Base-by-base conservation (phyloP, 2,888 invertebrate genomes). In the Agrotis puta region DNA sequence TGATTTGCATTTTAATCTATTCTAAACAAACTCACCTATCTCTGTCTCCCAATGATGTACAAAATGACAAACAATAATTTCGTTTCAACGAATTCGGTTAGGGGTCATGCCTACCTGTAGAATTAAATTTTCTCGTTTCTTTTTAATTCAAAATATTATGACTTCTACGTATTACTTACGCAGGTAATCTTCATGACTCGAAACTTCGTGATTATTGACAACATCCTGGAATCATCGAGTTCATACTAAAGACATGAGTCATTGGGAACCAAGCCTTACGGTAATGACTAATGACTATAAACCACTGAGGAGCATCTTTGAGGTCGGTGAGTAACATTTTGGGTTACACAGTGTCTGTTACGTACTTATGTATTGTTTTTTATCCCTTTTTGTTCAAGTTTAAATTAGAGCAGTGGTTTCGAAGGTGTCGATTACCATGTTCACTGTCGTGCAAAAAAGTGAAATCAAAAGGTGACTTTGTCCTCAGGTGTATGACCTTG, bases 161-260 rank as follows among this genome's bases (percentile, higher is more conserved):
- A 69, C 16, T 74, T 71, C 69, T 68, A 18, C 27, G 73, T 70
- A 70, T 48, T n/a, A 56, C 48, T 56, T 56, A 43, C 33, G 51
- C 64, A 64, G 71, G 79, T 74, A 70, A 39, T 58, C 22, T 48
- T 65, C n/a, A 67, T 69, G 64, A 53, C 81, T 76, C 74, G 45
- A 78, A 83, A 82, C 82, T 33, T 85, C 86, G 77, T 87, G 86
- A 87, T 83, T 74, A 83, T 75, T 64, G 54, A 71, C 74, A 74
- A 81, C 67, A 80, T 85, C 80, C 83, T 73, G 84, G 85, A 85
- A 80, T 83, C 82, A 81, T 68, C 64, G 74, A 80, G 80, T 89
- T 89, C 87, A 78, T 58, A 70, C 81, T 87, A 87, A 86, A 77
- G 68, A 64, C 58, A 77, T 89, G 88, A 89, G 78, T 89, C 89